Evolutionary conservation across 2,797 vertebrate species (phyloP), one percentile per base, ranked within the genome.

Genomic region (Yasuhikotakia modesta): DNA sequence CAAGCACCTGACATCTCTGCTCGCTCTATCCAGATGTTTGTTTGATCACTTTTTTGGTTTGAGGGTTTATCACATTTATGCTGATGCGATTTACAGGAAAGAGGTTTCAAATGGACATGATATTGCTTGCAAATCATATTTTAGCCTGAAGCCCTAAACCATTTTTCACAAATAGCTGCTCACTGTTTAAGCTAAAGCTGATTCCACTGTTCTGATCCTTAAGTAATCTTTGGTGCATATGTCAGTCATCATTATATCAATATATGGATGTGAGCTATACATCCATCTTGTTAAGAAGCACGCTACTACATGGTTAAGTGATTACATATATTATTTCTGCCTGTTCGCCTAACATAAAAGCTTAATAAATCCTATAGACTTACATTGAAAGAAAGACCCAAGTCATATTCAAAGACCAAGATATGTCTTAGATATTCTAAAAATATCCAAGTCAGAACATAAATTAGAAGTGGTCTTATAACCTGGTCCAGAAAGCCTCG

Each of bases 21-120:
- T 50, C 72, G 52, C 63, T 52, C 46, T 50, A 67, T 70, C 22
- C 68, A 80, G 70, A 58, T 82, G 74, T 67, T 67, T 82, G 74
- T 67, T 67, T 17, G 12, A 64, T 30, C 64, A 30, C 68, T 70
- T 16, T 17, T 70, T 16, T 17, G 43, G 48, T 46, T 67, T 73
- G 21, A 16, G 61, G 39, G 46, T 39, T 55, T 46, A 60, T 69
- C 65, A 61, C 45, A 35, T 48, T 35, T 24, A n/a, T 77, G 14
- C 45, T 69, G 24, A 48, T 68, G 43, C n/a, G 30, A 69, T 60
- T 60, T 69, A 60, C n/a, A 22, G 74, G 43, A 61, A 74, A 70
- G 57, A 27, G 19, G 24, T 52, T n/a, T 75, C 17, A 45, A 19
- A 55, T 63, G 22, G 10, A 50, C 21, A 39, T 55, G 22, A 43